Evolutionary conservation across 1,140 invertebrate genomes (phyloP).

Genomic region (Drosophila watanabei): DNA sequence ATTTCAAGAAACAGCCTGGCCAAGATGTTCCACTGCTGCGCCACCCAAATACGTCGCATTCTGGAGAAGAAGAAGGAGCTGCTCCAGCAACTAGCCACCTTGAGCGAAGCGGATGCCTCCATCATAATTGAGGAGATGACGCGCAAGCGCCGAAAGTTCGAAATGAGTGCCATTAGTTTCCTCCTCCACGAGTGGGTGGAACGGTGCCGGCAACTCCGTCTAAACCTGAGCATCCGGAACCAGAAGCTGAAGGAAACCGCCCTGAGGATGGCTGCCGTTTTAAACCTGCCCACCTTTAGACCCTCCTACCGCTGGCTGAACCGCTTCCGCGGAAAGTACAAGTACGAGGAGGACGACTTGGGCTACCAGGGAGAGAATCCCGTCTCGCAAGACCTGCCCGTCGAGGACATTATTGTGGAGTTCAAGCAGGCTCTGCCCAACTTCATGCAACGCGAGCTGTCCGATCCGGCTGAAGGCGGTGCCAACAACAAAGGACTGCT

Average conservation of each 20-base stretch:
- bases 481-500: background rate
- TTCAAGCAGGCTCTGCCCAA: constrained; percentile 75
- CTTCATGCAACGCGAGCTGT: constrained; percentile 79
- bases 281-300: constrained; percentile 74
- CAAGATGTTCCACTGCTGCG: constrained; percentile 82
- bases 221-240: constrained; percentile 64
- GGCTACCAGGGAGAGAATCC: constrained; percentile 53
- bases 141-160: constrained; percentile 79
- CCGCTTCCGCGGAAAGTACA: constrained; percentile 79
- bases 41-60: constrained; percentile 82
- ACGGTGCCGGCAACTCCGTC: constrained; percentile 61
- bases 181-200: constrained; percentile 80
- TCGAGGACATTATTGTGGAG: constrained; percentile 81
- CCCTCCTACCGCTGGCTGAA: constrained; percentile 82
- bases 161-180: constrained; percentile 83
- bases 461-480: constrained; percentile 14
- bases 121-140: constrained; percentile 83
- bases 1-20: constrained; percentile 79
- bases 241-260: constrained; percentile 79
- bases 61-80: constrained; percentile 77
- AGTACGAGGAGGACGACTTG: constrained; percentile 76
- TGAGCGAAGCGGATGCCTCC: constrained; percentile 77
- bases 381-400: constrained; percentile 49
- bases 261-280: constrained; percentile 69
- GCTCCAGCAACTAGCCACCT: constrained; percentile 71